phyloP scores from a whole-genome alignment of 2,797 vertebrate genomes.

The Petrocephalus schoutedeni region DNA sequence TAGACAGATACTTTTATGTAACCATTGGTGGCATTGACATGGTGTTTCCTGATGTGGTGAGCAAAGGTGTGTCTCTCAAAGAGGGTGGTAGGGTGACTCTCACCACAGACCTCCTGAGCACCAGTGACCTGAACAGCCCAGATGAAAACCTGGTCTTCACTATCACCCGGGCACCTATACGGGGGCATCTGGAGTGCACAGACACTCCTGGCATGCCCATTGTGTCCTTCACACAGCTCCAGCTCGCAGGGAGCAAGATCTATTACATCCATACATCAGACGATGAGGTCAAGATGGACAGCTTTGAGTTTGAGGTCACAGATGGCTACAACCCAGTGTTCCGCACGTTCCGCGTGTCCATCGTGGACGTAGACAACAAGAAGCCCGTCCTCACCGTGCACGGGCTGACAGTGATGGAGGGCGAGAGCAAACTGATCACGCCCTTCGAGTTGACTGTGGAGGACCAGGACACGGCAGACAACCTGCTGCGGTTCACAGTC shows the following conservation, averaged over 20 bases:
- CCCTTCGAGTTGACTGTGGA: constrained; percentile 89
- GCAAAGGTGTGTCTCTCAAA: constrained; percentile 87
- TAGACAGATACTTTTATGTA: constrained; percentile 91
- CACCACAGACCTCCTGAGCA: constrained; percentile 88
- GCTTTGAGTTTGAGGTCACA: constrained; percentile 93
- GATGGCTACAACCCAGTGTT: constrained; percentile 91
- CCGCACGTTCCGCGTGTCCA: constrained; percentile 86
- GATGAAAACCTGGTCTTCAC: constrained; percentile 88
- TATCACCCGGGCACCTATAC: constrained; percentile 78
- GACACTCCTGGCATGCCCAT: constrained; percentile 77
- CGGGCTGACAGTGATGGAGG: constrained; percentile 72
- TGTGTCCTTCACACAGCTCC: constrained; percentile 82
- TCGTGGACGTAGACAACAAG: constrained; percentile 91
- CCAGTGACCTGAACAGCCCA: constrained; percentile 88
- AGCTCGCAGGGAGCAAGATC: constrained; percentile 88
- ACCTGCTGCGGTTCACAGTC: constrained; percentile 73
- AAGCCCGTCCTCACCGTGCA: constrained; percentile 85
- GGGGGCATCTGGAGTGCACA: constrained; percentile 86
- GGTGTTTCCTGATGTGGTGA: constrained; percentile 90
- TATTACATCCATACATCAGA: constrained; percentile 91
- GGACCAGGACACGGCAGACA: constrained; percentile 82
- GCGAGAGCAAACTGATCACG: constrained; percentile 82
- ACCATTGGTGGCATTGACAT: constrained; percentile 78
- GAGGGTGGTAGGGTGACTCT: constrained; percentile 86
- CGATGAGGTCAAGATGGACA: constrained; percentile 95